These are phyloP conservation scores for Lepidiolamprologus cunningtoni DNA, from an alignment of 2,113 vertebrate genomes.

Conservation along the genomic window DNA sequence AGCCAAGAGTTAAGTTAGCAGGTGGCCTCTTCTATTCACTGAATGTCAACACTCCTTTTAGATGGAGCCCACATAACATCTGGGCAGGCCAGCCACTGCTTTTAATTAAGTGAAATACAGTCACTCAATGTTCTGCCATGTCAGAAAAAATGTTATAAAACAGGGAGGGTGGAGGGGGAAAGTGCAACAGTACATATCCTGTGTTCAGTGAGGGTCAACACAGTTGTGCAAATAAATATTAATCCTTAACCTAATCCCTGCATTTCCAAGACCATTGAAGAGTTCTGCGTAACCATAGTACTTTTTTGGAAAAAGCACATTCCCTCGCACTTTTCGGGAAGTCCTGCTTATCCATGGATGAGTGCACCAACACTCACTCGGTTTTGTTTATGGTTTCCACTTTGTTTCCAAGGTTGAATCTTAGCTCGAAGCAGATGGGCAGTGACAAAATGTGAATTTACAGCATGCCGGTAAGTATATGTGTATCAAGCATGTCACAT, in stretches of 20 bases:
- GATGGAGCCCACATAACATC: slow-evolving; percentile 79
- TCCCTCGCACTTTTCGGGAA: slow-evolving; percentile 11
- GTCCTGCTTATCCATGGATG: neutral
- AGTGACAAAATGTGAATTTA: neutral
- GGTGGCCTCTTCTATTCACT: slow-evolving; percentile 87
- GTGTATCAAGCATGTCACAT: neutral
- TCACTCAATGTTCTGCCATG: slow-evolving; percentile 71
- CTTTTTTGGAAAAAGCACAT: slow-evolving; percentile 27
- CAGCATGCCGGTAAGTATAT: neutral
- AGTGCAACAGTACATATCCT: slow-evolving; percentile 72
- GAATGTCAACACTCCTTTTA: slow-evolving; percentile 81
- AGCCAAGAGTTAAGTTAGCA: slow-evolving; percentile 87
- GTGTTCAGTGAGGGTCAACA: slow-evolving; percentile 68
- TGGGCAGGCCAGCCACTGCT: slow-evolving; percentile 77
- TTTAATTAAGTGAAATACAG: slow-evolving; percentile 87
- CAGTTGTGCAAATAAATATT: slow-evolving; percentile 79
- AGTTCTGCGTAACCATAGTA: slow-evolving; percentile 15
- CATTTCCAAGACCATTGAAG: slow-evolving; percentile 69
- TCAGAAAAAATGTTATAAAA: slow-evolving; percentile 50
- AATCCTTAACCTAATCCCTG: slow-evolving; percentile 69
- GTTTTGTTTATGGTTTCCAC: slow-evolving; percentile 5
- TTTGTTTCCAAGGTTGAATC: slow-evolving; percentile 7
- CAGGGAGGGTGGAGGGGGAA: slow-evolving; percentile 16
- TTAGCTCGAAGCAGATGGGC: neutral
- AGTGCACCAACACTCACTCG: neutral